Evolutionary conservation across 2,888 invertebrate species (phyloP), one percentile per base, ranked within the genome.

Genomic region (Chloroclysta siterata): DNA sequence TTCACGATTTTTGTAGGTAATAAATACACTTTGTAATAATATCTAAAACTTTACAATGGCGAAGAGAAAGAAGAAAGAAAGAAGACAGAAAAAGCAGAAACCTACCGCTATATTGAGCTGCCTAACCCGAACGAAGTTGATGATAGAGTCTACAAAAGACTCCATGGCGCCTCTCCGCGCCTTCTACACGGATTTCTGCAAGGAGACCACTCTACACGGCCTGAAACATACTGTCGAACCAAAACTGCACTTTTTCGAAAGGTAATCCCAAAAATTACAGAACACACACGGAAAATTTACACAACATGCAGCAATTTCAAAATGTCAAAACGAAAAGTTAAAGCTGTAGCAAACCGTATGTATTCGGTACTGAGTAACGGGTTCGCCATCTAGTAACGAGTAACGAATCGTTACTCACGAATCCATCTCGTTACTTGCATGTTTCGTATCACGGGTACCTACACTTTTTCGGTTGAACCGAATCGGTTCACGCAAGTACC

Each of bases 181-280:
- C 15, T 51, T 85, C 11, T 92, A 91, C 75, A 78, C 79, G n/a
- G 80, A 78, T 17, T 93, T 91, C 75, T 90, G 90, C 73, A 69
- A 78, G 59, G 90, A 92, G 70, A 93, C 93, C 15, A 87, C 88
- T 0, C 69, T 93, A 80, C 93, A 93, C 73, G 93, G 93, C 22
- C 70, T 91, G 53, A 90, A 89, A 68, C 91, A 92, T 84, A 90
- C 91, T 76, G 92, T 93, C 1, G 82, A 88, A 11, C 81, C 74
- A 0, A 79, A 85, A 69, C 75, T 88, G 3, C 90, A 91, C 79
- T 87, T 84, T 79, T 71, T 87, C 22, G 92, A 92, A 76, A 85
- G 92, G 92, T 91, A 77, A 72, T 15, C 11, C 41, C 56, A 48
- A 54, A 47, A 66, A 53, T 17, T 11, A 52, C 14, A 33, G 14